Evolutionary conservation across 2,113 vertebrate species (phyloP).

Genomic region (Onychostoma macrolepis): DNA sequence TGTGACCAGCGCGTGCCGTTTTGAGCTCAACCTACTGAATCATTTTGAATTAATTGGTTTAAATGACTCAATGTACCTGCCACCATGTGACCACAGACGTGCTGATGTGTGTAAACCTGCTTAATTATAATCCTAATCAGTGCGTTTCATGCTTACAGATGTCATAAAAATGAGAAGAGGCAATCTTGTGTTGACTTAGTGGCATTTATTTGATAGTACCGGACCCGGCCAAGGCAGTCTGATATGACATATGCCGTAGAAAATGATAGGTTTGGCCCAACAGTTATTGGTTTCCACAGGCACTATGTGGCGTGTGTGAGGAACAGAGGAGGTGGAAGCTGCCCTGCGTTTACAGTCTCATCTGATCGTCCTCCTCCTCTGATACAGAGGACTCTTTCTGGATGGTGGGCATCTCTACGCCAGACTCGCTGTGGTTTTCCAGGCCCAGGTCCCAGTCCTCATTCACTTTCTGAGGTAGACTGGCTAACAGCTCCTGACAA

Average conservation of each 20-base stretch:
- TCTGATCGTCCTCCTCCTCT: slow-evolving; percentile 82
- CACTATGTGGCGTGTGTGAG: slow-evolving; percentile 64
- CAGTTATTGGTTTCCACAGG: slow-evolving; percentile 73
- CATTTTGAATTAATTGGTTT: background rate
- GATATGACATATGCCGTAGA: slow-evolving; percentile 13
- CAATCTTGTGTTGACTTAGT: background rate
- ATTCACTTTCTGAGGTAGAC: slow-evolving; percentile 93
- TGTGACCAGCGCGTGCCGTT: background rate
- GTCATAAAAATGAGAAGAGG: background rate
- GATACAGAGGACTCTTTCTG: slow-evolving; percentile 89
- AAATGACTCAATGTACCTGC: too few species aligned
- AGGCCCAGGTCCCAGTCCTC: slow-evolving; percentile 84
- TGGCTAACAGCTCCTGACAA: slow-evolving; percentile 87
- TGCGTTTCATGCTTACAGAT: background rate
- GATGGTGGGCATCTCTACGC: slow-evolving; percentile 62
- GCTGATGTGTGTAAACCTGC: background rate
- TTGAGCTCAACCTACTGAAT: background rate
- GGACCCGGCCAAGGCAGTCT: slow-evolving; percentile 26
- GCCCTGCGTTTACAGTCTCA: slow-evolving; percentile 70
- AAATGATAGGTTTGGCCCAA: slow-evolving; percentile 25
- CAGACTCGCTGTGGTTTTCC: slow-evolving; percentile 73
- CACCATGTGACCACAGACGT: too few species aligned
- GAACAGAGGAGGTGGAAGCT: slow-evolving; percentile 52
- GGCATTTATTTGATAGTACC: slow-evolving; percentile 27
- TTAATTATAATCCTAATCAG: background rate